These are phyloP conservation scores for Seriola aureovittata DNA, from an alignment of 2,113 vertebrate genomes.

Conservation along the genomic window DNA sequence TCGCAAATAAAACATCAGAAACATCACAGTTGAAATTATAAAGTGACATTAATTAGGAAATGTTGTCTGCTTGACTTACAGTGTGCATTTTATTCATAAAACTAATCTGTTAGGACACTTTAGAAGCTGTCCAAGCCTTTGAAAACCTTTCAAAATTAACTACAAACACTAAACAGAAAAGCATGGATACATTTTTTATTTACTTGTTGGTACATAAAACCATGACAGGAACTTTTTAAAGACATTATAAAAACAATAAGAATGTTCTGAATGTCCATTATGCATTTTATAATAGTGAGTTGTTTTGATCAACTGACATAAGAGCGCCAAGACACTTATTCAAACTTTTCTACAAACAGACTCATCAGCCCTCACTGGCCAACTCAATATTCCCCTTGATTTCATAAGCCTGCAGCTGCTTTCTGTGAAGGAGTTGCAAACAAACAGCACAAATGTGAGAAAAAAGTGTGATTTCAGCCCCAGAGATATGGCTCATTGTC, in stretches of 20 bases:
- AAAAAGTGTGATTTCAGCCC: not conserved
- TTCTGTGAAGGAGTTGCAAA: not conserved
- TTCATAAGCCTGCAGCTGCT: not conserved
- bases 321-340: not conserved
- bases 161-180: not conserved
- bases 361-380: not conserved
- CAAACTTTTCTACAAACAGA: not conserved
- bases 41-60: not conserved
- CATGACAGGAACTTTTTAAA: too few relatives aligned
- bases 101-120: not conserved
- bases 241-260: not conserved
- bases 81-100: not conserved
- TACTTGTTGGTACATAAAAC: not conserved
- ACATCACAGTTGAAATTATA: not conserved
- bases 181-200: not conserved
- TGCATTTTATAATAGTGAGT: not conserved
- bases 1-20: conserved; percentile 1
- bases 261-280: not conserved
- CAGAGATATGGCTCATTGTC: too few relatives aligned
- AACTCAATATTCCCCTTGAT: not conserved
- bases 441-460: not conserved
- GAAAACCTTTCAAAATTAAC: not conserved
- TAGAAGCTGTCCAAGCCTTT: not conserved
- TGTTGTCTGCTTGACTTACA: not conserved
- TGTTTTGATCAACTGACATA: not conserved